These are phyloP conservation scores for Nyctibius bracteatus DNA, from an alignment of 2,113 vertebrate genomes.

Conservation along the genomic window DNA sequence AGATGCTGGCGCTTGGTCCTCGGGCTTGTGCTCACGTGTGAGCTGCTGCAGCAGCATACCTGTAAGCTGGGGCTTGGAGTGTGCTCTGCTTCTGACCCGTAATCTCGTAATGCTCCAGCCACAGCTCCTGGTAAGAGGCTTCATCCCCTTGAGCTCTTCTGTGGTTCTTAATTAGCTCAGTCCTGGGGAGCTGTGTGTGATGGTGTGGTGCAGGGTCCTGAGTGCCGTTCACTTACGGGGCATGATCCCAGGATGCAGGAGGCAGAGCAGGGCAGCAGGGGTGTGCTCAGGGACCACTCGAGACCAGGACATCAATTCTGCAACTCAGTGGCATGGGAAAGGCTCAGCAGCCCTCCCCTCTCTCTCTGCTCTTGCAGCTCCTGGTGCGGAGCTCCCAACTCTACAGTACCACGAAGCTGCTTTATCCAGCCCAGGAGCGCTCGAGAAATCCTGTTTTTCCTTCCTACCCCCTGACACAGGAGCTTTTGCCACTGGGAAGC, in stretches of 20 bases:
- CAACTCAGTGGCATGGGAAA: fast-evolving
- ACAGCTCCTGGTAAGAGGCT: conserved; percentile 3
- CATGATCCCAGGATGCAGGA: background rate
- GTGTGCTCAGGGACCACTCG: fast-evolving
- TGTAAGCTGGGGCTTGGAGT: background rate
- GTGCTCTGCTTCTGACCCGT: background rate
- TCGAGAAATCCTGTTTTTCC: background rate
- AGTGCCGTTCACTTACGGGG: fast-evolving
- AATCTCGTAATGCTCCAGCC: background rate
- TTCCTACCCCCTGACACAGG: fast-evolving
- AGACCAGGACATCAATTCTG: background rate
- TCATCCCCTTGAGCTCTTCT: background rate
- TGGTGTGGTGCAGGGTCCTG: too few relatives aligned
- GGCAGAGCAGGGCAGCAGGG: fast-evolving
- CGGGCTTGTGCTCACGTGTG: background rate
- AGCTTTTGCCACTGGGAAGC: background rate
- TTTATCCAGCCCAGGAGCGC: background rate
- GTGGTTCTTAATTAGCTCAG: background rate
- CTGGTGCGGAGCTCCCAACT: background rate
- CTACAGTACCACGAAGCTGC: background rate
- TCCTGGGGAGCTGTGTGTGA: background rate
- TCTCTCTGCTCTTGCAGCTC: background rate
- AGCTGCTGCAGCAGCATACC: background rate
- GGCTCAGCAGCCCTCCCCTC: background rate
- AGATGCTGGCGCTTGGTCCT: background rate